Percentiles rank a stretch among this genome's conserved stretches.
Evolutionary conservation across 2,113 vertebrate species (phyloP).

Genomic region (Hylia prasina): DNA sequence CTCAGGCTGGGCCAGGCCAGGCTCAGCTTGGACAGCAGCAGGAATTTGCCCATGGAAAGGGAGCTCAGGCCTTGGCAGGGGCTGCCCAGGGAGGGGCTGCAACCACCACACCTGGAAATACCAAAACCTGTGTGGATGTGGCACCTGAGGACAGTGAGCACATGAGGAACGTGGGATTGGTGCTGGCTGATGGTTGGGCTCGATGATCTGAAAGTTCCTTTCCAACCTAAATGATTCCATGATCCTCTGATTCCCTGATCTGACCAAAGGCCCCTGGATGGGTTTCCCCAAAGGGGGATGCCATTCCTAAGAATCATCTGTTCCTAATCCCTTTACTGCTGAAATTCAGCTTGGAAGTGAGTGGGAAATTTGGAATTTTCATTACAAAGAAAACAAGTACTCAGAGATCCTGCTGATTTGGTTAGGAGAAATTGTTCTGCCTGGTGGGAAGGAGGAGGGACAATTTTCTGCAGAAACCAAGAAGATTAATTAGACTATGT

Average conservation of each 20-base stretch:
- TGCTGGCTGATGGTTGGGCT: not conserved
- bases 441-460: not conserved
- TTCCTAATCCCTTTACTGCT: not conserved
- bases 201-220: not conserved
- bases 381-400: not conserved
- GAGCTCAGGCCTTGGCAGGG: not conserved
- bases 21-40: no score
- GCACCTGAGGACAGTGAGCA: not conserved
- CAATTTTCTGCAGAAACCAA: not conserved
- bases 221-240: not conserved
- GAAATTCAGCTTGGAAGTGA: not conserved
- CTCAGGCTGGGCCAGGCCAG: no score
- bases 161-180: not conserved
- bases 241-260: not conserved
- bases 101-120: not conserved
- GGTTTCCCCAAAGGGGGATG: not conserved
- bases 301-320: not conserved
- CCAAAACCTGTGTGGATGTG: not conserved
- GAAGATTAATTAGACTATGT: not conserved
- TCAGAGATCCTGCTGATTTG: not conserved
- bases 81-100: not conserved
- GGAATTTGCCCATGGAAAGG: no score
- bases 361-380: not conserved
- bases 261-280: not conserved
- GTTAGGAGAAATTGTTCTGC: not conserved